Evolutionary conservation across 1,140 invertebrate genomes (phyloP), one percentile per base, ranked within the genome.

Genomic region (Steinernema feltiae): DNA sequence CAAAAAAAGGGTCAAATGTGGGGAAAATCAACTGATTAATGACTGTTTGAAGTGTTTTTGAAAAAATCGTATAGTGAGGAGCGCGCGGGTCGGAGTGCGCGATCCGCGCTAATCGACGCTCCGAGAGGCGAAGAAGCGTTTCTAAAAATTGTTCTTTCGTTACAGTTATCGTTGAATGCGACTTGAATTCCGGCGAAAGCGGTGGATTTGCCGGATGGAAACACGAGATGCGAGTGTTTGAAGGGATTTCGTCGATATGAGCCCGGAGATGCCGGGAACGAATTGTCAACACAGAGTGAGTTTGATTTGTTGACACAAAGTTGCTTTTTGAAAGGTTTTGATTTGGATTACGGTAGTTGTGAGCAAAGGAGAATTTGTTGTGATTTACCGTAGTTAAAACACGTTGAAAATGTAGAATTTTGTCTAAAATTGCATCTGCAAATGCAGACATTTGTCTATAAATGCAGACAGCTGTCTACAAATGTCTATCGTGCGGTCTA

Each of bases 161-260:
- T 41, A 18, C 63, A 82, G 81, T 82, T 46, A 74, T 70, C 21
- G 69, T 48, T 1, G 82, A 84, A 27, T 83, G 82, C 70, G 77
- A 76, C 18, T 48, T 78, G 7, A 79, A 30, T 30, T 72, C n/a
- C 76, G 29, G 48, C 75, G 17, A 76, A 76, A 30, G 63, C 63
- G 1, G 31, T 83, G n/a, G 53, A 63, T 27, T 27, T 63, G 53
- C 53, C 53, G 12, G 53, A 63, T 27, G 53, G 53, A 27, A 63
- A 7, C 7, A 15, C 53, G 53, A 15, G 53, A 3, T 83, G 82
- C 69, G 72, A 79, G 71, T 83, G 82, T 48, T 27, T 63, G 18
- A 46, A 24, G 1, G 81, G 78, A 21, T 83, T 70, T 30, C n/a
- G 32, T 84, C 17, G 82, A 84, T 46, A 31, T 48, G 48, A 29